These are phyloP conservation scores for Brachylomia viminalis DNA, from an alignment of 2,888 invertebrate genomes.

Conservation along the genomic window DNA sequence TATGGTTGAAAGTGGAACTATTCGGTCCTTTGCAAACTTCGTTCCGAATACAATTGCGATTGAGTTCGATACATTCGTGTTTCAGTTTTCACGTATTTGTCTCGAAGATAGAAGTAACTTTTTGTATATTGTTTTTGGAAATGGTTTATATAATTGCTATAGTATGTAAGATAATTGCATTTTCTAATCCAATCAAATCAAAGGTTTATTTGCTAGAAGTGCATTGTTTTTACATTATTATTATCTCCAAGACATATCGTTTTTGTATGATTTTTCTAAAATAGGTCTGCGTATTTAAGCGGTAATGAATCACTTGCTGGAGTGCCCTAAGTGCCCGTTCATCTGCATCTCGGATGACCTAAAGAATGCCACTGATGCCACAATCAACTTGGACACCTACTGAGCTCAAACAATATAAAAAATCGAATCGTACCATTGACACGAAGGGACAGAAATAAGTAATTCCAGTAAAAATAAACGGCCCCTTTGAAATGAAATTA, in stretches of 20 bases:
- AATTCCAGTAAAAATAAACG: too few species aligned
- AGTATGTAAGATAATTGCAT: background rate
- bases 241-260: background rate
- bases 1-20: constrained; percentile 14
- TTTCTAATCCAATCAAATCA: too few species aligned
- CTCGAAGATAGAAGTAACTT: constrained; percentile 1
- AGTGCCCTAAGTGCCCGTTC: too few species aligned
- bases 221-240: background rate
- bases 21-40: constrained; percentile 17
- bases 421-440: too few species aligned
- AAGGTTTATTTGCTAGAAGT: too few species aligned
- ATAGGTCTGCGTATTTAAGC: background rate
- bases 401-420: too few species aligned
- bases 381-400: too few species aligned
- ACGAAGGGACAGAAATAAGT: too few species aligned
- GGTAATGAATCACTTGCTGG: too few species aligned
- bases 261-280: background rate
- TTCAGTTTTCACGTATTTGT: constrained; percentile 24
- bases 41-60: constrained; percentile 10
- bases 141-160: background rate
- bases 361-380: too few species aligned
- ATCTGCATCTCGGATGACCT: too few species aligned
- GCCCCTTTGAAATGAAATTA: too few species aligned
- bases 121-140: constrained; percentile 21
- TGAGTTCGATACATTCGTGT: constrained; percentile 19